A percentile compares a stretch with the other conserved stretches of the same genome.
Evolutionary conservation across 2,888 invertebrate species (phyloP).

Genomic region (Pammene fasciana): DNA sequence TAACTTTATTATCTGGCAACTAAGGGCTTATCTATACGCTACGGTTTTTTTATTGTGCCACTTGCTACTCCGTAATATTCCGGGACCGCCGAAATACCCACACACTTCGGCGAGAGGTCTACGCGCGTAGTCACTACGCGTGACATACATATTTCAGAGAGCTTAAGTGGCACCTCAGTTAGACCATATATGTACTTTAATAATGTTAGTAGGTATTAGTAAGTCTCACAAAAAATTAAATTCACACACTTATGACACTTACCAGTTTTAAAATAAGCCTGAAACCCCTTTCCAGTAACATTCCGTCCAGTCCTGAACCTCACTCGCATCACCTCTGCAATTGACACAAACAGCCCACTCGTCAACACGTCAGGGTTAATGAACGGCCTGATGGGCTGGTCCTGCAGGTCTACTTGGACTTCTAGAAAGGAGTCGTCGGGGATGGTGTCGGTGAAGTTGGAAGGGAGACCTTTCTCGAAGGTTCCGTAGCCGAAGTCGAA

Average conservation of each 20-base stretch:
- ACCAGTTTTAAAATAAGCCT: constrained; percentile 87
- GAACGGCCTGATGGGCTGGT: constrained; percentile 83
- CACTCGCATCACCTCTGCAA: constrained; percentile 84
- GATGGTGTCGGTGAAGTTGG: constrained; percentile 60
- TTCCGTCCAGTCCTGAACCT: constrained; percentile 85
- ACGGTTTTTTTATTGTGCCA: too few relatives aligned
- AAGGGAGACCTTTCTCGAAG: constrained; percentile 69
- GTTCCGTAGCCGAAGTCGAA: constrained; percentile 81
- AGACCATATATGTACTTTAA: too few relatives aligned
- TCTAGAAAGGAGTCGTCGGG: constrained; percentile 77
- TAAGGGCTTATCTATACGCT: too few relatives aligned
- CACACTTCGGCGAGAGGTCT: too few relatives aligned
- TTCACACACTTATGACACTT: constrained; percentile 66
- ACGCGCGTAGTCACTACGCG: too few relatives aligned
- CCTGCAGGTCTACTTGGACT: constrained; percentile 83
- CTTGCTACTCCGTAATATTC: too few relatives aligned
- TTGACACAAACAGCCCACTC: constrained; percentile 87
- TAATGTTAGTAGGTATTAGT: too few relatives aligned
- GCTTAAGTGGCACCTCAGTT: too few relatives aligned
- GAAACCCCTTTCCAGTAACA: constrained; percentile 86
- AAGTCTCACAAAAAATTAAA: neutral
- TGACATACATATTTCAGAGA: too few relatives aligned
- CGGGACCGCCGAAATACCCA: too few relatives aligned
- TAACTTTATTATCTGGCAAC: too few relatives aligned
- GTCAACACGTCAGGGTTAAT: constrained; percentile 80